Base-by-base conservation (phyloP, 2,888 invertebrate species). In the Lithophane semibrunnea region DNA sequence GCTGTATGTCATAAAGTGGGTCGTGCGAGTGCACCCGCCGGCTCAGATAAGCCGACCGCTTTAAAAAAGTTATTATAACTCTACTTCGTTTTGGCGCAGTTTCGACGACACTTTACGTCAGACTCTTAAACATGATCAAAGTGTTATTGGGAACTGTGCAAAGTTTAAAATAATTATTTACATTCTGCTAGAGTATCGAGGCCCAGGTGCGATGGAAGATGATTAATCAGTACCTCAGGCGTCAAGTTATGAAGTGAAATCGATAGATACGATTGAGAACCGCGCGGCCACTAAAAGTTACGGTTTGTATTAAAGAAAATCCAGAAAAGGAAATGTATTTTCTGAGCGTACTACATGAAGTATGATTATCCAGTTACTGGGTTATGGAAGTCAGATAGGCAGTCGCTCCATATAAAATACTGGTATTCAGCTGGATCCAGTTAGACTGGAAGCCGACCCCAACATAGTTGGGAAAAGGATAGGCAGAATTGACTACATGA, bases 1-100 rank as follows among this genome's bases (percentile, higher is more conserved):
- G 85, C 88, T 88, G 85, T 86, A 89, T 88, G 86, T 88, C 88
- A 86, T 90, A 88, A 95, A 94, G 90, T 94, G 91, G 95, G 94
- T 94, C 94, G 94, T 83, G 88, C 88, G 90, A 90, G 86, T 90
- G 90, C 91, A 90, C 88, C 89, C 90, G 79, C 88, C 89, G 78
- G 80, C 52, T 80, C 87, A 91, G 93, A 93, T 94, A 94, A 94
- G 91, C 90, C 90, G 90, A 86, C 88, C 90, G 91, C 90, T 90
- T 92, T 91, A 90, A 89, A 84, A 88, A 88, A 88, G 89, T 91
- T 91, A 90, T 92, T 91, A 91, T 86, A 87, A 88, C 86, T 87
- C 76, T 83, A 88, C 86, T 90, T 90, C 89, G 86, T 90, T 89
- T 85, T 83, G 75, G 75, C 74, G 77, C 69, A 73, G 71, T 83